Conservation (phyloP, 1,140 invertebrate species). For the Parapsyche elsis region DNA sequence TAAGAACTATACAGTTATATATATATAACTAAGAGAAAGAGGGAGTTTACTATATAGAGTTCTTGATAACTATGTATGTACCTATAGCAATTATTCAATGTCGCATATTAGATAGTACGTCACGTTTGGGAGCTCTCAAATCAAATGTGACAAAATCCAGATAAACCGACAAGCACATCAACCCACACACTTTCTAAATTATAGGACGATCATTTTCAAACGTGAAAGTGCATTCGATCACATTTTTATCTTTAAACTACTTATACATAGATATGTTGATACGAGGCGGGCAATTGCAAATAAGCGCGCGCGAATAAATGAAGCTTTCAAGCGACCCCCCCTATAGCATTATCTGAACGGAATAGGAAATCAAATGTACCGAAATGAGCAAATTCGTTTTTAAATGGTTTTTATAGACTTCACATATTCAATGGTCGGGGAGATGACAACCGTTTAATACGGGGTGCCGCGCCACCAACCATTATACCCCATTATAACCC, state of each 20-base stretch:
- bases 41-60: too few species aligned
- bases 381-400: conserved; percentile 56
- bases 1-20: too few species aligned
- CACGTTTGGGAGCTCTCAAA: too few species aligned
- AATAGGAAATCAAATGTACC: conserved; percentile 53
- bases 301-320: conserved; percentile 11
- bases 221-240: background rate
- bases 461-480: conserved; percentile 26
- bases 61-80: too few species aligned
- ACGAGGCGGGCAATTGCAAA: background rate
- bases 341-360: conserved; percentile 28
- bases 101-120: too few species aligned
- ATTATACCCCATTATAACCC: background rate
- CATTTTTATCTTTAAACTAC: background rate
- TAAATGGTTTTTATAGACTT: conserved; percentile 54
- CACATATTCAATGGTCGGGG: conserved; percentile 46
- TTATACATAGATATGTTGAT: too few species aligned
- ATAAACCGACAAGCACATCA: background rate
- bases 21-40: too few species aligned
- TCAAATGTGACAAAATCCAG: too few species aligned
- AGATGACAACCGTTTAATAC: conserved; percentile 52
- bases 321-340: conserved; percentile 46
- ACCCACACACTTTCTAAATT: too few species aligned
- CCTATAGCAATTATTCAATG: too few species aligned
- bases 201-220: background rate